These are phyloP conservation scores for Tursiops truncatus DNA, from an alignment of 2,113 vertebrate genomes.

Conservation along the genomic window DNA sequence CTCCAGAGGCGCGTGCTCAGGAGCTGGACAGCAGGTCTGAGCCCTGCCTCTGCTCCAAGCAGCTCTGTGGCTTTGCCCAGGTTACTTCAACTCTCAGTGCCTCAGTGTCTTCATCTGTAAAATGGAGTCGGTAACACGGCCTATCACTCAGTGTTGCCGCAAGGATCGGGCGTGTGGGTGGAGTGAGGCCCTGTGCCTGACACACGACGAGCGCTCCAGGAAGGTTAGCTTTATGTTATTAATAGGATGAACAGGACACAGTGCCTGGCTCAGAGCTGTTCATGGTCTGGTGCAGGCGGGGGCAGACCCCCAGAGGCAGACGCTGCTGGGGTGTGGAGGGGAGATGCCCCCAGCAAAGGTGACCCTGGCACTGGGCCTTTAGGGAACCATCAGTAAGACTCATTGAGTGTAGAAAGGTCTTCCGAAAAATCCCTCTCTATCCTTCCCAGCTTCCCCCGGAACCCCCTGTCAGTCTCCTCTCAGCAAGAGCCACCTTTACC, in stretches of 20 bases:
- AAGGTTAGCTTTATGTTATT: accelerated
- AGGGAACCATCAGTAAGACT: neutral
- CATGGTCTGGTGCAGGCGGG: neutral
- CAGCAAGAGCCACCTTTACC: neutral
- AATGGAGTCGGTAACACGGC: accelerated
- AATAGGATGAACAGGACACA: accelerated
- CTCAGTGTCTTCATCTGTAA: accelerated
- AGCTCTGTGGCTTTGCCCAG: accelerated
- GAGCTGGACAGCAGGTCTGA: neutral
- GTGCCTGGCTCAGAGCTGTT: neutral
- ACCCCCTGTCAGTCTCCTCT: neutral
- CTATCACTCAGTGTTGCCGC: accelerated
- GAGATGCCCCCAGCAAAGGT: neutral
- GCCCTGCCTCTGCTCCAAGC: neutral
- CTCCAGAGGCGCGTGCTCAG: accelerated
- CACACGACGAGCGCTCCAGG: accelerated
- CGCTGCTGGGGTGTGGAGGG: neutral
- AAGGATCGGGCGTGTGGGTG: accelerated
- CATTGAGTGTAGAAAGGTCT: neutral
- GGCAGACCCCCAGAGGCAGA: neutral
- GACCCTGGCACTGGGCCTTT: neutral
- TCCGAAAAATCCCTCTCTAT: neutral
- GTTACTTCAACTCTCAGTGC: neutral
- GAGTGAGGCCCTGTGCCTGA: neutral
- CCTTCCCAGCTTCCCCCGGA: neutral